Evolutionary conservation across 2,888 invertebrate genomes (phyloP), one percentile per base, ranked within the genome.

Genomic region (Tribolium freemani): DNA sequence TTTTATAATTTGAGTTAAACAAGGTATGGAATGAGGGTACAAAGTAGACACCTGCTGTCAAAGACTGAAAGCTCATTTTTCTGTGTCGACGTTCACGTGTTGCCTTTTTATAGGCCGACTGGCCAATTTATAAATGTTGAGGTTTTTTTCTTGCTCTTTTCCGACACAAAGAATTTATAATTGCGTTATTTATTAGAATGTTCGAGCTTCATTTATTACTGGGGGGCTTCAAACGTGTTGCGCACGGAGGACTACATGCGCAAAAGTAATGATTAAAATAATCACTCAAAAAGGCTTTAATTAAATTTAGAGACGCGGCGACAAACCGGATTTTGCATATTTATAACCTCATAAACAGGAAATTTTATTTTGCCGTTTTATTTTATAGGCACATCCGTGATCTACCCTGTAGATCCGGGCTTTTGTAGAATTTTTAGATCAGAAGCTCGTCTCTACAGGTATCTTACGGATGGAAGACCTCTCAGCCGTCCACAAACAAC

Each of bases 371-470:
- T 45, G 45, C 45, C 8, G 8, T 45, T 45, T 56, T 56, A 26
- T 26, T 30, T 30, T 72, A 75, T 85, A 84, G 93, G 93, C 94
- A 93, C 95, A 95, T 95, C 94, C 96, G 96, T 96, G 96, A 96
- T 95, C 96, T 96, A 97, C 96, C 96, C 96, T 97, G 96, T 97
- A 96, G 96, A 96, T 96, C 96, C 96, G 96, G 96, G 96, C 96
- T 96, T 96, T 96, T 96, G 96, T 96, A 94, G 95, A 90, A 86
- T 87, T 86, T 88, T 87, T 88, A 89, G 88, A 92, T 96, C 96
- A 96, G 96, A 96, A 96, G 96, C 96, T 97, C 96, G 96, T 96
- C 96, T 96, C 96, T 96, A 96, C 96, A 96, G 96, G 96, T 96
- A 96, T 96, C 96, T 96, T 96, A 96, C 96, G 96, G 96, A 95